phyloP scores from a whole-genome alignment of 2,888 invertebrate species.

The Melanotus villosus region DNA sequence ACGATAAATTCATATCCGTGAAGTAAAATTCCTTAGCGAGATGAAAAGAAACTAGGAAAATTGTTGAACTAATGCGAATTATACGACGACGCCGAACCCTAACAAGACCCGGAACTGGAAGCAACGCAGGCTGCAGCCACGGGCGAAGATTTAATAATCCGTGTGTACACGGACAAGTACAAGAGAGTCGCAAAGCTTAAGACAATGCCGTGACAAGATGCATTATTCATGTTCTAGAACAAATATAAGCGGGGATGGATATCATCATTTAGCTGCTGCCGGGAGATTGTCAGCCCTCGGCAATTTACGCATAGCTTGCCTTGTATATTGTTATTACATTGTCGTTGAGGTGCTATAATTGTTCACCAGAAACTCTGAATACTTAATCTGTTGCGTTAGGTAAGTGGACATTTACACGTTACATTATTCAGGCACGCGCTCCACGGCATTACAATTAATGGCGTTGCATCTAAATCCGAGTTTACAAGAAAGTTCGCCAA shows the following conservation, averaged over 20 bases:
- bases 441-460: background rate
- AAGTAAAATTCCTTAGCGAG: background rate
- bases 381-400: constrained; percentile 26
- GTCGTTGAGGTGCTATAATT: constrained; percentile 40
- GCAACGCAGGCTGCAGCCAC: constrained; percentile 37
- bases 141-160: constrained; percentile 57
- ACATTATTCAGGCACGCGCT: background rate
- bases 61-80: background rate
- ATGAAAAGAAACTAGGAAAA: background rate
- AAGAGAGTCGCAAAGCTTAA: constrained; percentile 51
- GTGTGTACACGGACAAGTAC: constrained; percentile 56
- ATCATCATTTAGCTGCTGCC: constrained; percentile 59
- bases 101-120: constrained; percentile 25
- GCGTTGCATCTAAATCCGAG: background rate
- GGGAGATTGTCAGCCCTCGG: constrained; percentile 51
- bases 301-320: constrained; percentile 48
- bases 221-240: constrained; percentile 66
- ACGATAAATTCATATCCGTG: constrained; percentile 10
- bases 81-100: constrained; percentile 7
- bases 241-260: constrained; percentile 64
- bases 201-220: constrained; percentile 61
- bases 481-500: background rate
- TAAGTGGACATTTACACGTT: constrained; percentile 25
- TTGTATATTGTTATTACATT: constrained; percentile 39
- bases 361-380: constrained; percentile 37